Base-by-base conservation (phyloP, 2,888 invertebrate genomes). In the Nomada lathburiana region DNA sequence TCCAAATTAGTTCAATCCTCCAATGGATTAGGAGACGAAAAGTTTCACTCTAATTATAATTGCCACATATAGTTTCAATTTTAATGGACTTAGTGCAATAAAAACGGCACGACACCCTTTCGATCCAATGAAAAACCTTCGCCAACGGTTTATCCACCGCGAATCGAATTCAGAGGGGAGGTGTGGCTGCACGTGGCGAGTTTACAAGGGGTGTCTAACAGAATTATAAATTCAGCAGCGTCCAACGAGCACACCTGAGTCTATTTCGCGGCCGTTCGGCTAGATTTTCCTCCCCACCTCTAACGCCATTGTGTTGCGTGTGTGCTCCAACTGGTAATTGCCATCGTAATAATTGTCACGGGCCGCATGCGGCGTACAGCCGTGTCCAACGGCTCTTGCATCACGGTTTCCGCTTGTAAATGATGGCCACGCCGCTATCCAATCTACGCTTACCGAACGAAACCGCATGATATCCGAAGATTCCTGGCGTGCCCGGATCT, bases 211-310 rank as follows among this genome's bases (percentile, higher is more conserved):
- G 74, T 42, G 89, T 87, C 84, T 91, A 91, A 91, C 90, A 89
- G 89, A 92, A 92, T 92, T 91, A 91, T 90, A 90, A 90, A 92
- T 92, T 92, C 89, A 91, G 87, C 88, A 90, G 87, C 84, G 82
- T 79, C 82, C 85, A 79, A 82, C 80, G 63, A 72, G 88, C 88
- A 82, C 92, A 92, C 92, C 92, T 92, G 92, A 91, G 92, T 88
- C 88, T 88, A 80, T 87, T 84, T 86, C 91, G 87, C 82, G 82
- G 77, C 13, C 71, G 76, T 73, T 76, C 84, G 77, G 86, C 79
- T 88, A 86, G 87, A 87, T 87, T 87, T 88, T 81, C 86, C 82
- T 57, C 71, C 70, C 59, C 26, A 53, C 36, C 44, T 23, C 57
- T 29, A 63, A 70, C 72, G 60, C 57, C 70, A 70, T 65, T 70